These are phyloP conservation scores for Umimayanthus chanpuru DNA, from an alignment of 92 coral and sea anemone genomes.

Conservation along the genomic window DNA sequence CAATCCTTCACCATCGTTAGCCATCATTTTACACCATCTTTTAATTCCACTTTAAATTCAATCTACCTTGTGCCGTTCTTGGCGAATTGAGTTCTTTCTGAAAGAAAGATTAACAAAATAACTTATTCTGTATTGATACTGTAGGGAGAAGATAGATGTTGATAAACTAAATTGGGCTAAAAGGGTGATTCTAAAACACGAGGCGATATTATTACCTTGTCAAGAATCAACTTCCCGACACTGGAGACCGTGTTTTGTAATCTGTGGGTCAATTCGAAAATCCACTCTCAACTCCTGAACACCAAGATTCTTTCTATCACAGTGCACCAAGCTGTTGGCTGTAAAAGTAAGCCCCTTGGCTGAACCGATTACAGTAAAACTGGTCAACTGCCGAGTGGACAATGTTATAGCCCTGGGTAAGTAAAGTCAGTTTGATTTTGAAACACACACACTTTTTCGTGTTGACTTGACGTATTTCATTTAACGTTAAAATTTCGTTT, in stretches of 20 bases:
- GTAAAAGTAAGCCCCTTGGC: conserved; percentile 82
- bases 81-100: no score
- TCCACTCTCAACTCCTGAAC: background rate
- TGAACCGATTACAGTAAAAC: conserved; percentile 88
- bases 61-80: no score
- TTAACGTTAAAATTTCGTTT: background rate
- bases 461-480: background rate
- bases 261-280: background rate
- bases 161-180: no score
- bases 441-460: background rate
- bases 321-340: conserved; percentile 86
- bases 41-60: no score
- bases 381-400: conserved; percentile 94
- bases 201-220: no score
- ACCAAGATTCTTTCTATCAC: background rate
- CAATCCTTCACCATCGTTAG: background rate
- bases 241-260: no score
- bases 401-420: conserved; percentile 84
- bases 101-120: no score
- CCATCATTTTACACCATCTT: background rate
- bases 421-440: background rate
- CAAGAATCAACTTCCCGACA: no score
- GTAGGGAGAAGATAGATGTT: no score
- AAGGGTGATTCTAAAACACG: no score
- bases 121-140: no score